Evolutionary conservation across 1,140 invertebrate species (phyloP).

Genomic region (Drosophila pachea): DNA sequence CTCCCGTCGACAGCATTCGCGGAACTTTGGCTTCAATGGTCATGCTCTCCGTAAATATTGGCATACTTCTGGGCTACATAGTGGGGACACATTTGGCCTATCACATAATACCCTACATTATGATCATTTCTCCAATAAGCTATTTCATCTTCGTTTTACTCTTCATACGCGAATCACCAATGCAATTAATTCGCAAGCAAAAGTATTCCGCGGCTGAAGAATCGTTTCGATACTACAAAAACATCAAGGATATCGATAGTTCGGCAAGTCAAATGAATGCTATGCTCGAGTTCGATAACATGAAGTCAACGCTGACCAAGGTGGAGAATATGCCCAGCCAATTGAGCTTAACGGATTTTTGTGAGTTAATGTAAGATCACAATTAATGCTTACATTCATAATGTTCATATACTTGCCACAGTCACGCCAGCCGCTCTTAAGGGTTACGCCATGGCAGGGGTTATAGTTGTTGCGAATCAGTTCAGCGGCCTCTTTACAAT

Average conservation of each 20-base stretch:
- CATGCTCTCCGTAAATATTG: conserved; percentile 56
- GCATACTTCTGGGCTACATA: conserved; percentile 61
- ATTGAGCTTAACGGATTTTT: conserved; percentile 48
- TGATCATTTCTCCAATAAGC: conserved; percentile 41
- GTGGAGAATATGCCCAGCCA: conserved; percentile 25
- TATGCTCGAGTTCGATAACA: conserved; percentile 55
- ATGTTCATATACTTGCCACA: conserved; percentile 6
- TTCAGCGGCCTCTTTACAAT: conserved; percentile 61
- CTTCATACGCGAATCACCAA: conserved; percentile 63
- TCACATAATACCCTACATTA: conserved; percentile 44
- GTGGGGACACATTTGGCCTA: conserved; percentile 58
- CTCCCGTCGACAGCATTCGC: conserved; percentile 51
- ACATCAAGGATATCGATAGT: conserved; percentile 44
- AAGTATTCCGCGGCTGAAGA: conserved; percentile 45
- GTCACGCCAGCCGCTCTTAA: conserved; percentile 31
- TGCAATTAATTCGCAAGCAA: conserved; percentile 51
- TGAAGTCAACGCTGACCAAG: conserved; percentile 43
- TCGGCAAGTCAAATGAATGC: conserved; percentile 32
- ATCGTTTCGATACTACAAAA: conserved; percentile 60
- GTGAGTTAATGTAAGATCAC: conserved; percentile 31
- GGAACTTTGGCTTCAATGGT: conserved; percentile 65
- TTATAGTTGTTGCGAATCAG: conserved; percentile 54
- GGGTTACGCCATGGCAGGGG: conserved; percentile 50
- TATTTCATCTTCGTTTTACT: conserved; percentile 46
- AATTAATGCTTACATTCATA: neutral